Percentiles rank a stretch among this genome's conserved stretches.
Conservation (phyloP, 2,888 invertebrate genomes). For the Ophion costatus region DNA sequence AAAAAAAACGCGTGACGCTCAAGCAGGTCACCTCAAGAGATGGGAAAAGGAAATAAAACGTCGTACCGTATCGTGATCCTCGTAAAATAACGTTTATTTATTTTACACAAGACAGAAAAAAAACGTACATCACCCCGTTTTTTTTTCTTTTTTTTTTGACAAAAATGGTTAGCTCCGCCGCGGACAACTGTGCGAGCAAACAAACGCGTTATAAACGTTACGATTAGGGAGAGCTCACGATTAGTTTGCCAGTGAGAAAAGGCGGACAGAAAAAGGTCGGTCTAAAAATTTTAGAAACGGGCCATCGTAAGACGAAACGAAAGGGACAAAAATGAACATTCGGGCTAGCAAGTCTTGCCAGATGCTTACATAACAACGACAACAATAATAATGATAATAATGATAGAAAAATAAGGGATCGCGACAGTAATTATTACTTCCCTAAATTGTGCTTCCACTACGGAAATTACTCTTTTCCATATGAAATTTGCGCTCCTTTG, state of each 20-base stretch:
- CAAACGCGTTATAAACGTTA: conserved; percentile 4
- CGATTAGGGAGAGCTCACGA: conserved; percentile 26
- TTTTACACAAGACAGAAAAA: conserved; percentile 76
- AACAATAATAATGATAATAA: not conserved
- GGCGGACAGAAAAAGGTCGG: not conserved
- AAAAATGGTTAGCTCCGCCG: not conserved
- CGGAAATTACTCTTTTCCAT: too few relatives aligned
- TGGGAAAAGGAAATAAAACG: conserved; percentile 80
- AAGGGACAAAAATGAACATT: conserved; percentile 9
- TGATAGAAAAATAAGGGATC: not conserved
- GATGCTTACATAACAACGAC: not conserved
- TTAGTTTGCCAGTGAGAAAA: not conserved
- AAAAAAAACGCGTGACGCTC: not conserved
- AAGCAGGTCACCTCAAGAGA: conserved; percentile 30
- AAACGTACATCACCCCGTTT: conserved; percentile 52
- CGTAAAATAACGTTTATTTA: conserved; percentile 84
- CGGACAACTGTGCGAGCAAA: not conserved
- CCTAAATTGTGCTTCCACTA: too few relatives aligned
- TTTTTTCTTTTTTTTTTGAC: conserved; percentile 39
- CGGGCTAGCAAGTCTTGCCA: not conserved
- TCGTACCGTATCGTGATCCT: conserved; percentile 73
- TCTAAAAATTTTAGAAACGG: not conserved
- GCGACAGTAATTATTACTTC: not conserved
- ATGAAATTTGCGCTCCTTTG: too few relatives aligned
- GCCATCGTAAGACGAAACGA: not conserved